phyloP scores from a whole-genome alignment of 2,797 vertebrate species.

The Danio jaintianensis region DNA sequence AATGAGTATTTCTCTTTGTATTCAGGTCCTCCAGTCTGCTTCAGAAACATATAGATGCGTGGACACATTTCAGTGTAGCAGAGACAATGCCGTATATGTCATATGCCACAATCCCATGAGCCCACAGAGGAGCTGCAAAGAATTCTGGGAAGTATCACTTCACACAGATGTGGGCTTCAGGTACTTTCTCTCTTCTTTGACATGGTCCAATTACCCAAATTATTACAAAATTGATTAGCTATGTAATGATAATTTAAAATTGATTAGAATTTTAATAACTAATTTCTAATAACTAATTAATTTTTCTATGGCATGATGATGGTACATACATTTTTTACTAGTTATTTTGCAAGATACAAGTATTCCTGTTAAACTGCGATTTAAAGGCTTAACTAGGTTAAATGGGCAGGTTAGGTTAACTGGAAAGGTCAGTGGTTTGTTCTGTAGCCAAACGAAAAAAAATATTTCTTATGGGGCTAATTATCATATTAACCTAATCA shows the following conservation, averaged over 20 bases:
- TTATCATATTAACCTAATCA: too few species aligned
- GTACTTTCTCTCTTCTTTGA: constrained; percentile 67
- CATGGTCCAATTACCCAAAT: background rate
- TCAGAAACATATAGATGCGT: constrained; percentile 81
- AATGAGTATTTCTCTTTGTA: background rate
- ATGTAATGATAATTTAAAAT: background rate
- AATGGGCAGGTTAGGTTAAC: too few species aligned
- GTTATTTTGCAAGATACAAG: too few species aligned
- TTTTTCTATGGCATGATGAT: too few species aligned
- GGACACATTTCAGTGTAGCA: constrained; percentile 83
- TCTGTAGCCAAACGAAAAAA: too few species aligned
- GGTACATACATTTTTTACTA: too few species aligned
- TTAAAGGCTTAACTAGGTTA: too few species aligned
- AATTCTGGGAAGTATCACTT: constrained; percentile 83
- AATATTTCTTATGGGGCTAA: too few species aligned
- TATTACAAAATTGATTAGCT: background rate
- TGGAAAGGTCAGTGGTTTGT: too few species aligned
- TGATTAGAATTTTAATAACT: background rate
- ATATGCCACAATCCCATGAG: constrained; percentile 92
- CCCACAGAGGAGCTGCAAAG: constrained; percentile 70
- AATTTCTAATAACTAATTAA: background rate
- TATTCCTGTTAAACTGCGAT: too few species aligned
- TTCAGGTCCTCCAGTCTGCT: constrained; percentile 85
- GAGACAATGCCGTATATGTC: constrained; percentile 84
- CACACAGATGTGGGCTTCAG: constrained; percentile 93